phyloP scores from a whole-genome alignment of 2,113 vertebrate species.

The Pampusana beccarii region DNA sequence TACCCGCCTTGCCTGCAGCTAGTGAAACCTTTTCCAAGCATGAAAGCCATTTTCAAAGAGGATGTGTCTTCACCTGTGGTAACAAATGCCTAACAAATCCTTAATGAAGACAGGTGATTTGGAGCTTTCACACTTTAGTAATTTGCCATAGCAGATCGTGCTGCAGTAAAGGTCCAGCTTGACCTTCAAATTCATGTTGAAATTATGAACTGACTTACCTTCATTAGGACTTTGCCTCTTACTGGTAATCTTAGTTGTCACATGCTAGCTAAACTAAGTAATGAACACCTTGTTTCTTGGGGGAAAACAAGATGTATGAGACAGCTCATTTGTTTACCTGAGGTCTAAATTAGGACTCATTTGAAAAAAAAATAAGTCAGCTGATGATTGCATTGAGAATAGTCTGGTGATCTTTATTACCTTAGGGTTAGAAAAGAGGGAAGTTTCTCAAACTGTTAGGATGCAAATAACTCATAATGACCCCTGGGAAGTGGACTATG shows the following conservation, averaged over 20 bases:
- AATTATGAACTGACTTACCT: neutral
- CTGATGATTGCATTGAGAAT: neutral
- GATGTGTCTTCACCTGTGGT: neutral
- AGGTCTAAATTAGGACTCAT: neutral
- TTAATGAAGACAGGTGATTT: neutral
- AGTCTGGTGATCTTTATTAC: neutral
- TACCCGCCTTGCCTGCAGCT: neutral
- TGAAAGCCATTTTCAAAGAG: neutral
- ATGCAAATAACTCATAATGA: neutral
- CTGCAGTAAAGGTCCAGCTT: neutral
- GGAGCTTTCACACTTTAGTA: neutral
- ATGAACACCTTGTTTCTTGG: neutral
- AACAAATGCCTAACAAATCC: neutral
- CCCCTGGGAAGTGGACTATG: neutral
- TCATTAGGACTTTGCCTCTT: neutral
- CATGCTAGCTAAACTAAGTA: neutral
- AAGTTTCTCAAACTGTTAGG: neutral
- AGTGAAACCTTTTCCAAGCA: neutral
- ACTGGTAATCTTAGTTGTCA: neutral
- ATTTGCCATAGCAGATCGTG: neutral
- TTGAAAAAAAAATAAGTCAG: neutral
- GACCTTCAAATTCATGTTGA: neutral
- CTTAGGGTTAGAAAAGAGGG: conserved; percentile 4
- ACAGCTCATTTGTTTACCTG: neutral
- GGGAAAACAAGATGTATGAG: neutral